Evolutionary conservation across 1,140 invertebrate genomes (phyloP).

Genomic region (Phymastichus coffea): DNA sequence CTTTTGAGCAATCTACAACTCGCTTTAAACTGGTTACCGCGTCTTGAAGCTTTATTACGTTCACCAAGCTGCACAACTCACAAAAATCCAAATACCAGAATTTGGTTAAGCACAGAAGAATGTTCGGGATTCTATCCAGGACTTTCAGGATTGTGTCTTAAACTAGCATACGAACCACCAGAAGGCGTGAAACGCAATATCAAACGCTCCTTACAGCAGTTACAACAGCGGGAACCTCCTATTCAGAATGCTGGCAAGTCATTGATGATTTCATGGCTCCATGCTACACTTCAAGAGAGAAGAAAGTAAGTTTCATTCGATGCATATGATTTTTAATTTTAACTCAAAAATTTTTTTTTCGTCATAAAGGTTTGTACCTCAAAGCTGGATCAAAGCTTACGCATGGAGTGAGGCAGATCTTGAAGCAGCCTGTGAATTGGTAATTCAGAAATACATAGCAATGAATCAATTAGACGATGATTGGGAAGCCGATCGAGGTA

Average conservation of each 20-base stretch:
- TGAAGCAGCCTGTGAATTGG: constrained; percentile 72
- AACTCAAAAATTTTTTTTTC: not conserved
- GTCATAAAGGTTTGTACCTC: constrained; percentile 49
- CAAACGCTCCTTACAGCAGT: constrained; percentile 51
- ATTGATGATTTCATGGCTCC: constrained; percentile 78
- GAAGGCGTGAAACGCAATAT: constrained; percentile 64
- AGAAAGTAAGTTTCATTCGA: constrained; percentile 61
- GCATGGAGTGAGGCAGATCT: constrained; percentile 88
- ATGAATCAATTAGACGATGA: constrained; percentile 38
- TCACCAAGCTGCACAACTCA: constrained; percentile 63
- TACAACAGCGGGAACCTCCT: constrained; percentile 43
- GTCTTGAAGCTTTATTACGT: constrained; percentile 68
- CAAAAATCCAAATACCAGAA: constrained; percentile 61
- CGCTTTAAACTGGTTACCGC: constrained; percentile 74
- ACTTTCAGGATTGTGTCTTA: constrained; percentile 70
- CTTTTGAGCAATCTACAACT: constrained; percentile 89
- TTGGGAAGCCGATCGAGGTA: constrained; percentile 79
- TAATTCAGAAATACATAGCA: constrained; percentile 55
- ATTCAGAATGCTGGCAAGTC: constrained; percentile 55
- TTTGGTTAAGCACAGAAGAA: constrained; percentile 78
- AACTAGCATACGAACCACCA: constrained; percentile 84
- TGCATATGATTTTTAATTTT: not conserved
- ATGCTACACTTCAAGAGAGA: constrained; percentile 86
- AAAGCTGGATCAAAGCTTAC: constrained; percentile 62
- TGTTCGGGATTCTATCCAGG: constrained; percentile 66